Evolutionary conservation across 2,113 vertebrate species (phyloP), one percentile per base, ranked within the genome.

Genomic region (Atractosteus spatula): DNA sequence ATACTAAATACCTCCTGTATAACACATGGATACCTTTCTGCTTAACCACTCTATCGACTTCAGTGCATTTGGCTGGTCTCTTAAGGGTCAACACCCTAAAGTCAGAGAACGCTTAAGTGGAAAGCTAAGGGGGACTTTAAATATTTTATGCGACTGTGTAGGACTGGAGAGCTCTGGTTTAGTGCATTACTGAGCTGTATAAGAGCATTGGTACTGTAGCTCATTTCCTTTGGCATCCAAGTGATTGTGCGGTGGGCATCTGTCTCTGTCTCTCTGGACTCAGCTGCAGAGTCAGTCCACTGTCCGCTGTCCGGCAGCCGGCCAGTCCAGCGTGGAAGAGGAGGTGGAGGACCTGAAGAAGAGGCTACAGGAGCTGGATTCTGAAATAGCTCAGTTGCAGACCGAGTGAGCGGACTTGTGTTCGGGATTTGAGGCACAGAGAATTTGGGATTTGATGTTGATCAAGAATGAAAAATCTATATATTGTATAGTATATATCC

Each of bases 301-400:
- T 2, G 3, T 12, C 13, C 67, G 12, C 16, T 74, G 61, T 41
- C 6, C 10, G n/a, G 12, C 42, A 66, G 51, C 8, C 12, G 6
- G 47, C 7, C 68, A 47, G 44, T 64, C 47, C 3, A 56, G 41
- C 59, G 81, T 78, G 29, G 81, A 82, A 56, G 84, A 85, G 56
- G 89, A 92, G 72, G 78, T 85, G 66, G 79, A 77, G 29, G 86
- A 88, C 29, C 83, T 93, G 3, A 78, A 82, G 79, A 87, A 16
- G 66, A 88, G 72, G 59, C 68, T 51, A 6, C 73, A 78, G 45
- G 80, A 85, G 76, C 80, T 92, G 77, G 82, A 90, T 66, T 59
- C 74, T 43, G 86, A 92, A 81, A 91, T 91, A 3, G 62, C 84
- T 57, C 82, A 84, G 77, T 77, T 92, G 76, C 86, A 89, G 72